Conservation (phyloP, 2,888 invertebrate genomes). For the Drosophila dives region DNA sequence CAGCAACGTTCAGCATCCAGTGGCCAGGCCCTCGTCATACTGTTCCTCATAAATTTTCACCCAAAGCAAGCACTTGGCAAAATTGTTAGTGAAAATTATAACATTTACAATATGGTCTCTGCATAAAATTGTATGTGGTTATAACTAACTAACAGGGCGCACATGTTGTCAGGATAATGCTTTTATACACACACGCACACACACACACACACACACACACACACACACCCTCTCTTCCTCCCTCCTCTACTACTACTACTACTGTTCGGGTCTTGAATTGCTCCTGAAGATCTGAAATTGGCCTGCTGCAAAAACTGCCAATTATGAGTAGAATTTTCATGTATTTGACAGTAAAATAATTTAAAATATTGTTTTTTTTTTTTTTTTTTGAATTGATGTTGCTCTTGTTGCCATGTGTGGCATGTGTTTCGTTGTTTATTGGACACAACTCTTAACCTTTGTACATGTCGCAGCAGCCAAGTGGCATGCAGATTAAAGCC, state of each 20-base stretch:
- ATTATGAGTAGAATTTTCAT: constrained; percentile 67
- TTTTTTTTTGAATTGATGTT: constrained; percentile 9
- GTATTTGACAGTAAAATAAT: constrained; percentile 50
- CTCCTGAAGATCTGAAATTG: constrained; percentile 45
- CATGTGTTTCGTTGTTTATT: constrained; percentile 9
- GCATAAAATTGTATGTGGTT: constrained; percentile 77
- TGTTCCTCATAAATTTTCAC: constrained; percentile 39
- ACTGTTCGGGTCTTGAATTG: not conserved
- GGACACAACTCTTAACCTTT: not conserved
- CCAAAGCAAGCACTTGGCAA: constrained; percentile 41
- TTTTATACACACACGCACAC: no score
- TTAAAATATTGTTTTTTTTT: constrained; percentile 28
- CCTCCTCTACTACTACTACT: not conserved
- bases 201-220: no score
- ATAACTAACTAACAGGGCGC: constrained; percentile 74
- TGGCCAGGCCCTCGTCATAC: not conserved
- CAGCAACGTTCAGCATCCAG: not conserved
- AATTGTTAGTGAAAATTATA: constrained; percentile 78
- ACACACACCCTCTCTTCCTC: no score
- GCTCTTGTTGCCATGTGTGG: constrained; percentile 8
- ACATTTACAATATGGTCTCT: constrained; percentile 75
- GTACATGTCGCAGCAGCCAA: constrained; percentile 1
- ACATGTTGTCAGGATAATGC: constrained; percentile 52
- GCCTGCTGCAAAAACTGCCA: constrained; percentile 57
- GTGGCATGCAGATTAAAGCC: constrained; percentile 20